Evolutionary conservation across 2,888 invertebrate genomes (phyloP), one percentile per base, ranked within the genome.

Genomic region (Ceraclea dissimilis): DNA sequence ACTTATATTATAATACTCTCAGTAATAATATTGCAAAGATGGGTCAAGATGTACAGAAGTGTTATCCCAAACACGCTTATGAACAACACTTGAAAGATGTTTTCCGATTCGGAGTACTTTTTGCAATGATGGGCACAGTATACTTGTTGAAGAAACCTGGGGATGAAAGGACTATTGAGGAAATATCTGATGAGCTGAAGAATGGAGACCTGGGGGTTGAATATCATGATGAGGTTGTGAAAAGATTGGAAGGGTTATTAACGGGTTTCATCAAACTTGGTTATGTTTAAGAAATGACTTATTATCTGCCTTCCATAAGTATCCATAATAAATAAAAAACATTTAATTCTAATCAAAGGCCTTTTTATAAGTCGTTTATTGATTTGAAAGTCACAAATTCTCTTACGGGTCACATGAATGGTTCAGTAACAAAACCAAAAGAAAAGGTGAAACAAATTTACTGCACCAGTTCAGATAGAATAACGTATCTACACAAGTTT

Each of bases 1-100:
- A 56, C 13, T n/a, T 56, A 8, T 60, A 60, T 47, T 58, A 60
- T n/a, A 19, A 47, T 2, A 56, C 60, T 6, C 49, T 60, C 2
- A 17, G 22, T 6, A 11, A n/a, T 18, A 21, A 31, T 39, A 22
- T 60, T 11, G 44, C 26, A 2, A 39, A 18, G 6, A 51, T 58
- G 58, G 60, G 57, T 11, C 34, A 44, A 16, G 34, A 57, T 17
- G 16, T 48, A 1, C n/a, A 44, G 5, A 2, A 33, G 2, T 50
- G 51, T 39, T 57, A 54, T 43, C 54, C 57, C 10, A 46, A 51
- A 39, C 31, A 33, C 8, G 47, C 54, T 6, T 54, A 46, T 20
- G 19, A 43, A 17, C 31, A 53, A 21, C 57, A 57, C 5, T 19
- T 47, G 8, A 53, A 57, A 19, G 39, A 39, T 39, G n/a, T 39